These are phyloP conservation scores for Pantala flavescens DNA, from an alignment of 1,140 invertebrate genomes.

Conservation along the genomic window DNA sequence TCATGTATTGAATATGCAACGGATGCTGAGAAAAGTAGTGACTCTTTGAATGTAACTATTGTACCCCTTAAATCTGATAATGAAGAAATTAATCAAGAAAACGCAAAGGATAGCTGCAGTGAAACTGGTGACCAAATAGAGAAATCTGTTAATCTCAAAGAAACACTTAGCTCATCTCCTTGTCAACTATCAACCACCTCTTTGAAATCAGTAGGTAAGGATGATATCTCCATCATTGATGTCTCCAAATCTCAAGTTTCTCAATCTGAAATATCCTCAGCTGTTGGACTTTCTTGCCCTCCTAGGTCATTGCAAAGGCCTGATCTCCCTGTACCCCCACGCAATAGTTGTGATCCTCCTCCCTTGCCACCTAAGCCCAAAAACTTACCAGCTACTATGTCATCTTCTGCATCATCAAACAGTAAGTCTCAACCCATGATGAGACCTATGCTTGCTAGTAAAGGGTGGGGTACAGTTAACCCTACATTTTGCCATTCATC, in stretches of 20 bases:
- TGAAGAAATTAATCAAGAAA: not conserved
- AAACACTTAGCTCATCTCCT: not conserved
- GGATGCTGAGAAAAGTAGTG: not conserved
- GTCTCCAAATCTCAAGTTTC: constrained; percentile 21
- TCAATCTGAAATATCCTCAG: constrained; percentile 34
- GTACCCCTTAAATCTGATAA: not conserved
- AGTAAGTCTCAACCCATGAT: not conserved
- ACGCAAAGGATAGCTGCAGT: not conserved
- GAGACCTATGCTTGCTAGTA: not conserved
- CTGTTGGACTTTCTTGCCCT: constrained; percentile 30
- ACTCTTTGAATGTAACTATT: not conserved
- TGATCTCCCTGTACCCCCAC: constrained; percentile 19
- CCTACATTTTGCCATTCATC: not conserved
- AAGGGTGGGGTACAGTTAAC: not conserved
- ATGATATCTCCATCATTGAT: not conserved
- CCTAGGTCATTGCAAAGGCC: constrained; percentile 20
- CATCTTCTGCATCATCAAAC: not conserved
- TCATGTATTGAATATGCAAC: not conserved
- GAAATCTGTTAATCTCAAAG: not conserved
- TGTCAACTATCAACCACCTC: not conserved
- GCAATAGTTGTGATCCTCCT: constrained; percentile 34
- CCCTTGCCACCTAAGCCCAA: constrained; percentile 38
- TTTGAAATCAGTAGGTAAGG: not conserved
- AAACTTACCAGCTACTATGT: constrained; percentile 28
- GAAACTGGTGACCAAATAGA: not conserved